A percentile compares a stretch with the other conserved stretches of the same genome.
phyloP scores from a whole-genome alignment of 1,140 invertebrate genomes.

The Microplitis demolitor region DNA sequence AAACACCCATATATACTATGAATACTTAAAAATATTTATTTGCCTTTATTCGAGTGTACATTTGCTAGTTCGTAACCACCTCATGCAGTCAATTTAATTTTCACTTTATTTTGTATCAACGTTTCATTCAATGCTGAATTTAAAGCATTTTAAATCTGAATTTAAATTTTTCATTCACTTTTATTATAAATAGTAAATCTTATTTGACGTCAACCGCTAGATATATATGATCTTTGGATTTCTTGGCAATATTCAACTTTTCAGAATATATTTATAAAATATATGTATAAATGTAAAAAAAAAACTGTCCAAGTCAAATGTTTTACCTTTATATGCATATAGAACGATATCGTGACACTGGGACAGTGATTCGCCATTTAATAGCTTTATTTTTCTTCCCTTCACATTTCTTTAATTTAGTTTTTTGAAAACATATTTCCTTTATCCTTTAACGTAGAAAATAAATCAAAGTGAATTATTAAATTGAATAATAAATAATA shows the following conservation, averaged over 20 bases:
- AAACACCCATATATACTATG: not conserved
- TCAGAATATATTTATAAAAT: not conserved
- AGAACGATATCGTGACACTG: not conserved
- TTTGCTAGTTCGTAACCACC: not conserved
- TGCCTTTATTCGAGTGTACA: not conserved
- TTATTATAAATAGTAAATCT: too few species aligned
- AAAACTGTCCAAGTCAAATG: not conserved
- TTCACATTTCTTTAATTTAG: too few species aligned
- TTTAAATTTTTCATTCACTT: too few species aligned
- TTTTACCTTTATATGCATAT: not conserved
- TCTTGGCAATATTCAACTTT: not conserved
- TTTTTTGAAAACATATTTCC: too few species aligned
- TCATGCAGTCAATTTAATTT: constrained; percentile 14
- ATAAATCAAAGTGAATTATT: too few species aligned
- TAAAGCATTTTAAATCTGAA: too few species aligned
- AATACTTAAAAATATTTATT: constrained; percentile 12
- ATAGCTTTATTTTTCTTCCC: constrained; percentile 17
- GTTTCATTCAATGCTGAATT: not conserved
- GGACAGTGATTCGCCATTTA: constrained; percentile 32
- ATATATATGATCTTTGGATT: too few species aligned
- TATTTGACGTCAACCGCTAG: too few species aligned
- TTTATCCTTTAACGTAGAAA: too few species aligned
- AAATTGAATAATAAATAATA: too few species aligned
- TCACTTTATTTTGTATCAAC: not conserved
- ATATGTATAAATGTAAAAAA: not conserved